Evolutionary conservation across 2,113 vertebrate genomes (phyloP), one percentile per base, ranked within the genome.

Genomic region (Cyanoderma ruficeps): DNA sequence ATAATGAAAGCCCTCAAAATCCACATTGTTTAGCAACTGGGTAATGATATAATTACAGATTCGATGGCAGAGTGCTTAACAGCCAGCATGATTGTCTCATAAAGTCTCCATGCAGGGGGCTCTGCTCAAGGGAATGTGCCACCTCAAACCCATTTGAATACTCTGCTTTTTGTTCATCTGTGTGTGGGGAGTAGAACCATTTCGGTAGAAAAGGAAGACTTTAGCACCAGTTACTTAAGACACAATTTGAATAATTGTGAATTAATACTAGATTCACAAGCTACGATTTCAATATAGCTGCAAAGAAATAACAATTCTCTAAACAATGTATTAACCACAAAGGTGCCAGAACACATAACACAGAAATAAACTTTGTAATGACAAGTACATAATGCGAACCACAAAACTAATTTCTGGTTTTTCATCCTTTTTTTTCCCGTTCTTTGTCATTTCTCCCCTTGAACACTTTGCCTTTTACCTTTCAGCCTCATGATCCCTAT

Each of bases 21-120:
- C 17, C 44, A 83, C 46, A 44, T 78, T 10, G 5, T 92, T 95
- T 92, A 88, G 59, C 68, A 74, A 56, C 23, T 81, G 37, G 39
- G 52, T 92, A 96, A 92, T 76, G 39, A 75, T 39, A 47, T 90
- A 92, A 86, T 78, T 89, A 70, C 64, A 83, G 56, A 75, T 86
- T 86, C 3, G 49, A 24, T 3, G 7, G 39, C 50, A 88, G 70
- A 88, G 56, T 88, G 15, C 31, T 85, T 91, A 93, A 65, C 39
- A 93, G 60, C 15, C 56, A 71, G 39, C 2, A 1, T 67, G 52
- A 93, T 85, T 11, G 2, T 80, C 60, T 80, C 4, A 1, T 50
- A 67, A 79, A 64, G 3, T 63, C 49, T 59, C n/a, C 21, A 61
- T 15, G 21, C 16, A 59, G 49, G 19, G 37, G 42, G 11, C 46